Conservation (phyloP, 1,140 invertebrate genomes). For the Dendroctonus valens region DNA sequence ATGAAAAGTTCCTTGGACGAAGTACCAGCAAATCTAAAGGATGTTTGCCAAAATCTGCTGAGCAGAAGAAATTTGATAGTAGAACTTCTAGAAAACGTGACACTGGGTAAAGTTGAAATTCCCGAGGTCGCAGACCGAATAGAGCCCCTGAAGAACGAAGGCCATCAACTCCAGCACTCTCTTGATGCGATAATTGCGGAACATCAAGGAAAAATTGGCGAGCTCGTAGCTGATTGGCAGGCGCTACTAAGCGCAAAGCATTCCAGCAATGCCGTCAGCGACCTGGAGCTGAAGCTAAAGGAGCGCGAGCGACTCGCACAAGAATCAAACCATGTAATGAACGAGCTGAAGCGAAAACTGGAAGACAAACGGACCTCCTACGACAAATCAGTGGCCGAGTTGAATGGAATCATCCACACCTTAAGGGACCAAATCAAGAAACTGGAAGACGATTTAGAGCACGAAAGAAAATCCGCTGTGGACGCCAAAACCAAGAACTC, state of each 20-base stretch:
- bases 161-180: constrained; percentile 34
- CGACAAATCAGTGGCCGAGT: constrained; percentile 37
- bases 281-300: constrained; percentile 34
- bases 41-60: constrained; percentile 39
- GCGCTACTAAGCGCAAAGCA: constrained; percentile 31
- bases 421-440: constrained; percentile 40
- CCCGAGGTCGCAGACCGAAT: constrained; percentile 34
- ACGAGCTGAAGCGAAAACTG: constrained; percentile 36
- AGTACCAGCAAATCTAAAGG: constrained; percentile 37
- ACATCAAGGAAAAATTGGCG: constrained; percentile 37
- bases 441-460: constrained; percentile 40
- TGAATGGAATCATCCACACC: constrained; percentile 34
- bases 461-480: constrained; percentile 35
- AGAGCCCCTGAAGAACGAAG: constrained; percentile 37
- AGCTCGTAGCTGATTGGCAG: constrained; percentile 39
- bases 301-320: constrained; percentile 35
- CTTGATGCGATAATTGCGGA: constrained; percentile 34
- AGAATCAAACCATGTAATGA: constrained; percentile 24
- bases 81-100: constrained; percentile 37
- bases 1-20: constrained; percentile 41
- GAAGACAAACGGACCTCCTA: constrained; percentile 36
- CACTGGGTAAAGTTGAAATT: constrained; percentile 32
- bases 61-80: constrained; percentile 34
- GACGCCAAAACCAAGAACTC: constrained; percentile 33
- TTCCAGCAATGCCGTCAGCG: constrained; percentile 21